Percentiles rank a stretch among this genome's conserved stretches.
These are phyloP conservation scores for Morbakka virulenta DNA, from an alignment of 30 jellyfish, hydroid and myxozoan species.

Conservation along the genomic window DNA sequence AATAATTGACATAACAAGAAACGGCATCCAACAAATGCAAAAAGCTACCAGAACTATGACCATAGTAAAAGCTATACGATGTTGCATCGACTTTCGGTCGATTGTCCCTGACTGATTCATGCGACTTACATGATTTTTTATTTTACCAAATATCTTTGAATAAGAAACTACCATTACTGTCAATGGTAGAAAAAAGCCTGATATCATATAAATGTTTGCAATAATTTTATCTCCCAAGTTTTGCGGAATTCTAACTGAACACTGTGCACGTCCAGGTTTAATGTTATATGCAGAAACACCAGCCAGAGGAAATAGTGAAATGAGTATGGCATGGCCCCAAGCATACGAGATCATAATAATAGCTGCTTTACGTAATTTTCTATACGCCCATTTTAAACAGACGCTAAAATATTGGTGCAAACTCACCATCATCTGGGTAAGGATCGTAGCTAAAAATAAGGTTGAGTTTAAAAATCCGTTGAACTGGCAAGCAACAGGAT, in stretches of 20 bases:
- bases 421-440: constrained; percentile 63
- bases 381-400: constrained; percentile 52
- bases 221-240: constrained; percentile 44
- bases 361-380: constrained; percentile 59
- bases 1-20: constrained; percentile 62
- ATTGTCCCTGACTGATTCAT: constrained; percentile 44
- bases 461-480: constrained; percentile 57
- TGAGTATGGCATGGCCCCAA: constrained; percentile 53
- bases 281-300: constrained; percentile 42
- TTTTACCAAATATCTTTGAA: constrained; percentile 44
- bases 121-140: constrained; percentile 47
- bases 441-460: constrained; percentile 59
- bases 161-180: constrained; percentile 54
- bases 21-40: constrained; percentile 73
- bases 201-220: constrained; percentile 49
- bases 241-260: constrained; percentile 56
- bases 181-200: constrained; percentile 66
- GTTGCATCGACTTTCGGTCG: constrained; percentile 58
- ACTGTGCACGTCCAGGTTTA: constrained; percentile 75
- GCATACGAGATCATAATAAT: constrained; percentile 43
- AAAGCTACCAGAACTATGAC: constrained; percentile 62
- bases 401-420: constrained; percentile 72
- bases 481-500: constrained; percentile 66
- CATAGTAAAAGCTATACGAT: constrained; percentile 64
- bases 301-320: constrained; percentile 58